phyloP scores from a whole-genome alignment of 2,113 vertebrate genomes.

The Corythaixoides concolor region DNA sequence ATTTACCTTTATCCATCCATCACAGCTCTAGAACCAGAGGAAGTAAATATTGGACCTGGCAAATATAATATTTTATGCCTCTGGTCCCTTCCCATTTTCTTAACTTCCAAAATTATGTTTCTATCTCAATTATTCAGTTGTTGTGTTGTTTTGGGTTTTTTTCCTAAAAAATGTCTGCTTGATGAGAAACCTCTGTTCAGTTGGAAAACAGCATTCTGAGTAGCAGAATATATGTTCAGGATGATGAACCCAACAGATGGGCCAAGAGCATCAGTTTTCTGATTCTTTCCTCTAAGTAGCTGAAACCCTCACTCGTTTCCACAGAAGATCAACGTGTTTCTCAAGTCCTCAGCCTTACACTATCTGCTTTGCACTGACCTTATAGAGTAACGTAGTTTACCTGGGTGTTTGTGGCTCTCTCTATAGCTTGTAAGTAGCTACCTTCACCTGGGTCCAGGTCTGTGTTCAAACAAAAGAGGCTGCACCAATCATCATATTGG shows the following conservation, averaged over 20 bases:
- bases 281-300: not conserved
- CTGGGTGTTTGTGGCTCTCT: not conserved
- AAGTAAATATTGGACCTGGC: conserved; percentile 51
- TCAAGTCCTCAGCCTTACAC: not conserved
- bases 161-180: not conserved
- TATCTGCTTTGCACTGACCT: not conserved
- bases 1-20: conserved; percentile 43
- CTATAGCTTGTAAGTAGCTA: not conserved
- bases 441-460: not conserved
- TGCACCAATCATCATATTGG: not conserved
- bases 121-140: conserved; percentile 26
- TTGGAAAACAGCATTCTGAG: not conserved
- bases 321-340: not conserved
- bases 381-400: not conserved
- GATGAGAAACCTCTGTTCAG: not conserved
- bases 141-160: not conserved
- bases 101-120: conserved; percentile 21
- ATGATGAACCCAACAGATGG: not conserved
- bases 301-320: not conserved
- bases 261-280: not conserved
- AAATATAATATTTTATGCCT: conserved; percentile 27
- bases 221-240: not conserved
- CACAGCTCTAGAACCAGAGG: conserved; percentile 11
- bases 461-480: not conserved
- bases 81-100: conserved; percentile 24